Evolutionary conservation across 2,113 vertebrate species (phyloP).

Genomic region (Stigmatopora nigra): DNA sequence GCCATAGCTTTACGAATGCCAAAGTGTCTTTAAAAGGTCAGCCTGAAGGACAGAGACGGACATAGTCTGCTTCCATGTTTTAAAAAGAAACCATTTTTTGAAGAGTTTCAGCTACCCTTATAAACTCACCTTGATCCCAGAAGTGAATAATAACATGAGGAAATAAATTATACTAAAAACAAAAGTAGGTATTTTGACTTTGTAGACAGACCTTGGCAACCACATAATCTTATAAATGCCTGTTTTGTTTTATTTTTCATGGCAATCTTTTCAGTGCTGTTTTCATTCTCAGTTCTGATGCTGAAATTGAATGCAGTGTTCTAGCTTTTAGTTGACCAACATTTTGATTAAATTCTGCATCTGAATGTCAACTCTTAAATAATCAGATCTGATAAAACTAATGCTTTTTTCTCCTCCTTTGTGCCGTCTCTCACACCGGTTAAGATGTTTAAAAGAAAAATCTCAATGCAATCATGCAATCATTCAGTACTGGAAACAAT

Average conservation of each 20-base stretch:
- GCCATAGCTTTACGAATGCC: slow-evolving; percentile 2
- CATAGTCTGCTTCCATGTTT: background rate
- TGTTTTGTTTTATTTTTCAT: background rate
- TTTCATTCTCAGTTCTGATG: background rate
- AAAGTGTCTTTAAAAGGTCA: background rate
- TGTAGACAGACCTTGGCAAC: background rate
- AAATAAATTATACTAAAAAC: background rate
- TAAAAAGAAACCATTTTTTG: background rate
- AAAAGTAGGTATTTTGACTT: background rate
- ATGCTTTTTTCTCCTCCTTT: too few relatives aligned
- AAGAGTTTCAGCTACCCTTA: background rate
- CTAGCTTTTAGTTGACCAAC: background rate
- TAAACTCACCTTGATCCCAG: background rate
- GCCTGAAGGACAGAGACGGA: background rate
- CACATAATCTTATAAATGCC: background rate
- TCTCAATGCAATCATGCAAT: too few relatives aligned
- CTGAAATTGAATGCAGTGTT: background rate
- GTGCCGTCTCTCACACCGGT: too few relatives aligned
- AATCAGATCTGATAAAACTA: too few relatives aligned
- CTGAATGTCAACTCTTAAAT: background rate
- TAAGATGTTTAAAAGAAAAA: too few relatives aligned
- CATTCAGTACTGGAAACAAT: background rate
- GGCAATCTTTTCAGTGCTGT: background rate
- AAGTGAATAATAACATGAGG: background rate
- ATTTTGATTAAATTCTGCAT: background rate